Evolutionary conservation across 2,797 vertebrate genomes (phyloP), one percentile per base, ranked within the genome.

Genomic region (Sphaeramia orbicularis): DNA sequence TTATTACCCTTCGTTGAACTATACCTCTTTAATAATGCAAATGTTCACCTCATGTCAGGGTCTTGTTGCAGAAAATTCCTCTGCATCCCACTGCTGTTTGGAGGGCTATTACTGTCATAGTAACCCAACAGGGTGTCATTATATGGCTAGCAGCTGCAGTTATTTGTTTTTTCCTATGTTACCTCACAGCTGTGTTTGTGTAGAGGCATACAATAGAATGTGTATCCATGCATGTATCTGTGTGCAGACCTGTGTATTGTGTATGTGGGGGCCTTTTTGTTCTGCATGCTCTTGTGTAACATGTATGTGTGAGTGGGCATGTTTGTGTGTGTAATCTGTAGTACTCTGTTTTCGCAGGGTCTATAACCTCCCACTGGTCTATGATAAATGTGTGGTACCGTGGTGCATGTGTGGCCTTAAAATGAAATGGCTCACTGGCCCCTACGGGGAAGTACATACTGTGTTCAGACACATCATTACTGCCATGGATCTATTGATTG

Each of bases 321-420:
- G 15, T 36, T 12, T 44, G 24, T 54, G 55, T 45, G 30, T 65
- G 59, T 64, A 55, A 76, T 83, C 63, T 62, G 7, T 49, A 44
- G n/a, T 69, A 12, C 49, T 59, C 40, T 81, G 78, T 82, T 63
- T 78, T 83, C 75, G 49, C 15, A 7, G 67, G 84, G 73, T 77
- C 74, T 50, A 41, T 67, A 79, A 71, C 72, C 74, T 82, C 81
- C 70, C 50, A 60, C 72, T 83, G 85, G 71, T 64, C 35, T 49
- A n/a, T 89, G 91, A 93, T 92, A 45, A 87, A 93, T 93, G 83
- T 93, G 83, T 42, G 47, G 13, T 52, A 18, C 54, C 30, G 66
- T 14, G 18, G 74, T 64, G 76, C 74, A 77, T 77, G 83, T 88
- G 84, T 77, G 87, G 84, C 81, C 73, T 85, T 80, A 74, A 83